Percentiles rank a stretch among this genome's conserved stretches.
Evolutionary conservation across 2,113 vertebrate species (phyloP).

Genomic region (Laticauda laticaudata): DNA sequence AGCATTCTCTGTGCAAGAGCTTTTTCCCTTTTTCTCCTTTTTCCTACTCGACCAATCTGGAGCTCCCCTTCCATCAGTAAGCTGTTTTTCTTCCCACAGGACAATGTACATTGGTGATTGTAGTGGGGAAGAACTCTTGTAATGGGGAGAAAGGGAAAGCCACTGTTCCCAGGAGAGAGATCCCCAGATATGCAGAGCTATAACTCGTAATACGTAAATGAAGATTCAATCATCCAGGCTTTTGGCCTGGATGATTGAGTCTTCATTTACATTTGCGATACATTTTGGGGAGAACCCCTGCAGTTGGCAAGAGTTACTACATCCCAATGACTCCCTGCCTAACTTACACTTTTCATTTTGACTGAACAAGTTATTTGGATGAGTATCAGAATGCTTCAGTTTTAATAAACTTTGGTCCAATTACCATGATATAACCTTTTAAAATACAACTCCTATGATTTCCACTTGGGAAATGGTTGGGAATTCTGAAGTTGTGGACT

Average conservation of each 20-base stretch:
- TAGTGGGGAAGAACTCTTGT: neutral
- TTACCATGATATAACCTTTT: neutral
- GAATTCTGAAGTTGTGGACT: neutral
- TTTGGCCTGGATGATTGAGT: neutral
- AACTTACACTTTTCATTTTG: neutral
- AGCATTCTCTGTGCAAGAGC: neutral
- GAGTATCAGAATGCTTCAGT: neutral
- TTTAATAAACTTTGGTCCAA: neutral
- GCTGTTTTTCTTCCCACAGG: neutral
- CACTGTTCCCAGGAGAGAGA: neutral
- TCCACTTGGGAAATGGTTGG: neutral
- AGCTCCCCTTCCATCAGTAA: neutral
- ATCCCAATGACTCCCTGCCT: neutral
- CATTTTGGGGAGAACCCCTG: neutral
- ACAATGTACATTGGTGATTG: neutral
- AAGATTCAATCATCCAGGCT: neutral
- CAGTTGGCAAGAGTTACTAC: neutral
- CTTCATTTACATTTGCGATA: neutral
- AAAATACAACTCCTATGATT: neutral
- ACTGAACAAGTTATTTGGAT: neutral
- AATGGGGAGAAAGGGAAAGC: neutral
- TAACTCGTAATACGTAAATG: neutral
- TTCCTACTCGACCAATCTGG: neutral
- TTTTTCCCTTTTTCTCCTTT: accelerated
- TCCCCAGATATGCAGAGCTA: neutral